Base-by-base conservation (phyloP, 2,888 invertebrate species). In the Drosophila mulleri region DNA sequence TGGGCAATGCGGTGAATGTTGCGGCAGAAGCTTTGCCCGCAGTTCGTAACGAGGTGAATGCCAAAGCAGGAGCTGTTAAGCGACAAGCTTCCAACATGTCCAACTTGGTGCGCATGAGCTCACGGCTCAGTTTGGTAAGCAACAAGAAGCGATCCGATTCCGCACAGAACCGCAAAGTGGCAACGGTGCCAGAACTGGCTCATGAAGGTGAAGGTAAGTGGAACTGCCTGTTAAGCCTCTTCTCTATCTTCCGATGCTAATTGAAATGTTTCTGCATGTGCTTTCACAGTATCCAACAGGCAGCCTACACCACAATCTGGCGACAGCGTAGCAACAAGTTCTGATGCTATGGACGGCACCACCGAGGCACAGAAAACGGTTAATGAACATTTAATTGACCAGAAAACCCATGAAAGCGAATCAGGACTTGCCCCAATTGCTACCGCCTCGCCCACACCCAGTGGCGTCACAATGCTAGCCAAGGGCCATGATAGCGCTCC, bases 311-410 rank as follows among this genome's bases (percentile, higher is more conserved):
- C 75, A 59, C 67, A 71, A 65, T 59, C 78, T 54, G 54, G 68
- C 47, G 80, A 87, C 20, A 83, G 76, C 59, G 72, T 75, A 53
- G 88, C 85, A 47, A 78, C 89, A 18, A 92, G 92, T 67, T 74
- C 92, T 32, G 92, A 92, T 64, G 91, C 91, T 0, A 70, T 92
- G 53, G 92, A 92, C 64, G 91, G 83, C 29, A 91, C 91, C 8
- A 91, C 91, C 58, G 93, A 92, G 78, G 92, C 92, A 59, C 91
- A 92, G 7, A 93, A 92, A 79, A 91, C 92, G 23, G 92, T 93
- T 57, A 90, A 81, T 70, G 93, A 92, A 68, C 92, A 92, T 78
- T 80, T 92, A 66, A 91, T 89, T 18, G 91, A 92, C 80, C 77
- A 91, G 37, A 93, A 92, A 74, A 89, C 80, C 26, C 76, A 93